Base-by-base conservation (phyloP, 2,797 vertebrate species). In the Bradypus variegatus region DNA sequence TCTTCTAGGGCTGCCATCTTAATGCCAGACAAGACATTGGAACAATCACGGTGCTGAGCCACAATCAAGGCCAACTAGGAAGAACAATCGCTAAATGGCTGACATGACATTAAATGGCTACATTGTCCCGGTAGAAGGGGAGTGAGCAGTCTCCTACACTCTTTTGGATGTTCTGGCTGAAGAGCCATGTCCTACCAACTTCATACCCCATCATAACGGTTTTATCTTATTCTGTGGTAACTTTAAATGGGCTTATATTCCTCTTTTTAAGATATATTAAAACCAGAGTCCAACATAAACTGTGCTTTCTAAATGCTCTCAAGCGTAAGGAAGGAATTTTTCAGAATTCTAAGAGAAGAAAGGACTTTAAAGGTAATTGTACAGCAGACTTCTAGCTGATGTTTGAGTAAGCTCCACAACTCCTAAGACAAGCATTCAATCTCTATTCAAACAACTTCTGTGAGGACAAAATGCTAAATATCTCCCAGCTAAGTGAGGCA, bases 11-110 rank as follows among this genome's bases (percentile, higher is more conserved):
- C 98, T 29, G 96, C 97, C 23, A 99, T 97, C 67, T 97, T 97
- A 96, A 99, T 98, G 95, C 98, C 98, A 85, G 99, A 99, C 93
- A 98, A 96, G 76, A 97, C 98, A 97, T 98, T 98, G 94, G 96
- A 96, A 73, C 94, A 97, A 96, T 98, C 98, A 89, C 98, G 97
- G 86, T 98, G 98, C 97, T 99, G 99, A 29, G 98, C 98, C 95
- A 99, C 98, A 67, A 99, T 97, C 95, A 99, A 97, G 41, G 98
- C 98, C 96, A 99, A 69, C 99, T 99, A 97, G 86, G 64, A 89
- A 92, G 82, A 96, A 95, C 82, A 62, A 21, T 12, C 72, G 58
- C 48, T 16, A 72, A 45, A 58, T 11, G 31, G n/a, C 1, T 53
- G 10, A 75, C 7, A 4, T 1, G 41, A 82, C 55, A 79, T 0